Base-by-base conservation (phyloP, 1,140 invertebrate genomes). In the Lepidurus apus region DNA sequence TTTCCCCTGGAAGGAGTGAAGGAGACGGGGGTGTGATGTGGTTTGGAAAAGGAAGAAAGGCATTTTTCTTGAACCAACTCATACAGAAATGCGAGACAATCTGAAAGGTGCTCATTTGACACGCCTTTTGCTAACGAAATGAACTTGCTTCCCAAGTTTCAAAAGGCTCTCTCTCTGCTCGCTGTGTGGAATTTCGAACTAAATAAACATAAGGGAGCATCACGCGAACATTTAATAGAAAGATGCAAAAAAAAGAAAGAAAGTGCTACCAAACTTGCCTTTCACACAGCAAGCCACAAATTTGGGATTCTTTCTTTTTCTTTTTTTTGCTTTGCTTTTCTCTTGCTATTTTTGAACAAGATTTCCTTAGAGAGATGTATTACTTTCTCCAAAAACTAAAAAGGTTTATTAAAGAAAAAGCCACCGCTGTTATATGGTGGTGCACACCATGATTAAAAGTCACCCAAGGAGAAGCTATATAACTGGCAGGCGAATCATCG, bases 61-160 rank as follows among this genome's bases (percentile, higher is more conserved):
- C 17, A 21, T 5, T 21, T 65, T 65, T n/a, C 53, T 11, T 3
- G 21, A 65, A 13, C 21, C 9, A 4, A 65, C 53, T 65, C 53
- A 21, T 7, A n/a, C 3, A 21, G 53, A 65, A 65, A 65, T 65
- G 53, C 13, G 53, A 8, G 53, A 65, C 53, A 65, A 17, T 65
- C 21, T 65, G 53, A 65, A n/a, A 65, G 7, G 17, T 65, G 53
- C 53, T 65, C 53, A 65, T 65, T 65, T 65, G 21, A 65, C 53
- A 3, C 53, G 53, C 21, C 53, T 21, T 9, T 65, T 21, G 13
- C 53, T 65, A 65, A 65, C 53, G n/a, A 65, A 65, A 65, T 65
- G n/a, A 65, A 65, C 53, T 65, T 65, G 53, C 53, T 17, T 65
- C 53, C 13, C 17, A 65, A 13, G 13, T 65, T 17, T 65, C 53